Percentiles rank a stretch among this genome's conserved stretches.
Conservation (phyloP, 2,888 invertebrate species). For the Microdon myrmicae region DNA sequence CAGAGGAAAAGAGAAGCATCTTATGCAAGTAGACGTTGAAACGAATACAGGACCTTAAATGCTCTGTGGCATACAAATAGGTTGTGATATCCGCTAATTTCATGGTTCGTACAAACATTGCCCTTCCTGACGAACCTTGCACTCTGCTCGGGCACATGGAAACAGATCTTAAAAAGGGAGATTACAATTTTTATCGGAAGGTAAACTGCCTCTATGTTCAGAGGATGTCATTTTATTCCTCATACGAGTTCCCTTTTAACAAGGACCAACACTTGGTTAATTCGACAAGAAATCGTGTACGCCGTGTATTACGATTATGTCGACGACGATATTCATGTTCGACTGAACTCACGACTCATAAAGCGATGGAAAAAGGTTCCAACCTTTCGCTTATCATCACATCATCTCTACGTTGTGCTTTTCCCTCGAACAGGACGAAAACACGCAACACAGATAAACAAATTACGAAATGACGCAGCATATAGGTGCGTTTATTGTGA, state of each 20-base stretch:
- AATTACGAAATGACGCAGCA: slow-evolving; percentile 29
- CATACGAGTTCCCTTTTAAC: slow-evolving; percentile 20
- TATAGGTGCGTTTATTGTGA: slow-evolving; percentile 37
- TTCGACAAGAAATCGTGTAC: slow-evolving; percentile 5
- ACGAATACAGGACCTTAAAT: no score
- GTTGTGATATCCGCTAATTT: no score
- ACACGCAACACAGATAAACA: slow-evolving; percentile 24
- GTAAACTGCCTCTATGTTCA: no score
- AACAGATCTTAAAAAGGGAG: slow-evolving; percentile 24
- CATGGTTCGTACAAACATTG: no score
- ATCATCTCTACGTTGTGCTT: slow-evolving; percentile 21
- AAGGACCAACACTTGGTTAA: slow-evolving; percentile 35
- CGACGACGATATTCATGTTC: slow-evolving; percentile 36
- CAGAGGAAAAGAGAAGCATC: no score
- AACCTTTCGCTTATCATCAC: slow-evolving; percentile 20
- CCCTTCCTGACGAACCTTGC: slow-evolving; percentile 18
- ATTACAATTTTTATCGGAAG: slow-evolving; percentile 45
- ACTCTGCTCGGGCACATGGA: neutral
- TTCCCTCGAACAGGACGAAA: slow-evolving; percentile 5
- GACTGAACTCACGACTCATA: slow-evolving; percentile 43
- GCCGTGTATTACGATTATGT: slow-evolving; percentile 19
- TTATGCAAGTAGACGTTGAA: no score
- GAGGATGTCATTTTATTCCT: no score
- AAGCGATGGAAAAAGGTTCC: slow-evolving; percentile 35
- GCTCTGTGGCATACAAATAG: no score